Conservation (phyloP, 2,113 vertebrate genomes). For the Cinclus cinclus region DNA sequence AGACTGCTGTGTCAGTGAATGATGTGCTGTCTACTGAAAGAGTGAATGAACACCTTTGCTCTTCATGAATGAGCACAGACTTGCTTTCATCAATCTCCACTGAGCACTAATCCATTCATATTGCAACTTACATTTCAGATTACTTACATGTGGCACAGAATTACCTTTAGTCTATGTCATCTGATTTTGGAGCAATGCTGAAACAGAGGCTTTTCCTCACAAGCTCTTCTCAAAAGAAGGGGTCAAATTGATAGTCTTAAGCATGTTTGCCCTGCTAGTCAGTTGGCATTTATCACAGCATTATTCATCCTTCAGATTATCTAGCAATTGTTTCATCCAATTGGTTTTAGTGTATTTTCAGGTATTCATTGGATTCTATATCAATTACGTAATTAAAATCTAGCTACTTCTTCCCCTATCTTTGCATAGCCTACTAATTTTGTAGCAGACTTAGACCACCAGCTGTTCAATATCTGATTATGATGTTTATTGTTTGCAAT, state of each 20-base stretch:
- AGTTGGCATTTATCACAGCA: neutral
- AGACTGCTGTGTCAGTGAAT: neutral
- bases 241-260: neutral
- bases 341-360: neutral
- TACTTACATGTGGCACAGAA: neutral
- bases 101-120: neutral
- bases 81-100: neutral
- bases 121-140: neutral
- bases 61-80: neutral
- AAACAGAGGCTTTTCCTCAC: neutral
- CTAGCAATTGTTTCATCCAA: neutral
- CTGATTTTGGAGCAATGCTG: neutral
- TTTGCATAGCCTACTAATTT: neutral
- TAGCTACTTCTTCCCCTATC: neutral
- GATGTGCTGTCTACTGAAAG: neutral
- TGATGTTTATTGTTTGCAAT: neutral
- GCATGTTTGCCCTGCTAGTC: neutral
- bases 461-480: neutral
- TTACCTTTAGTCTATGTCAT: neutral
- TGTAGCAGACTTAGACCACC: neutral
- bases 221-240: neutral
- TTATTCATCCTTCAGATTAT: neutral
- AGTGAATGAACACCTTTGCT: neutral
- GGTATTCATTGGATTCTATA: neutral
- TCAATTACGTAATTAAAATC: neutral